Conservation (phyloP, 2,113 vertebrate species). For the Lipotes vexillifer region DNA sequence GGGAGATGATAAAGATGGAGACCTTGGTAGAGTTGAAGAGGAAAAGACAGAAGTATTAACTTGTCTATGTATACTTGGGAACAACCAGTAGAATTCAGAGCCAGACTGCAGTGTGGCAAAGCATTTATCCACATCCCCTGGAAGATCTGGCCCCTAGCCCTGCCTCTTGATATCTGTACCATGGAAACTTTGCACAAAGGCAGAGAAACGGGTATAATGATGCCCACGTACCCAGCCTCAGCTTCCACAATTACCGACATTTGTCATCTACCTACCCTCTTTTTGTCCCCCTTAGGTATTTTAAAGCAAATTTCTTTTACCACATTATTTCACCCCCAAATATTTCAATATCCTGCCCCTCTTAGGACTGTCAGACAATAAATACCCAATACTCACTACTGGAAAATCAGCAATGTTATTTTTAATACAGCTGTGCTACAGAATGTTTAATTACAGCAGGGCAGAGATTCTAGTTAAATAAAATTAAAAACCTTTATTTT, state of each 20-base stretch:
- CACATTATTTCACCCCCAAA: background rate
- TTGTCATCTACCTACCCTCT: background rate
- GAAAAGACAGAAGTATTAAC: background rate
- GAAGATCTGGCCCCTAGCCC: background rate
- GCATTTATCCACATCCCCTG: background rate
- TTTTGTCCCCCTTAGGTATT: background rate
- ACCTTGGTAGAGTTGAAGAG: background rate
- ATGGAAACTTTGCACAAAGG: background rate
- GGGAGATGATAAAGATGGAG: background rate
- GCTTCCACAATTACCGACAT: background rate
- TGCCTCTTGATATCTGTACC: background rate
- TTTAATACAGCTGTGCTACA: conserved; percentile 93
- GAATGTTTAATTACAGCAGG: conserved; percentile 95
- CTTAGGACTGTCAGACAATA: conserved; percentile 42
- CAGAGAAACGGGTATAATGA: background rate
- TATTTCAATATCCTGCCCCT: background rate
- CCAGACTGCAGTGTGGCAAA: background rate
- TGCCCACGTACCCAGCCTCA: background rate
- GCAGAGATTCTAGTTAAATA: conserved; percentile 97
- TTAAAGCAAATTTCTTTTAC: background rate
- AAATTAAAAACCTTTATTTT: conserved; percentile 88
- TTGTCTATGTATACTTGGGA: fast-evolving
- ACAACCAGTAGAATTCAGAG: background rate
- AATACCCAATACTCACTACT: conserved; percentile 64
- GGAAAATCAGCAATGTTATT: conserved; percentile 85